Evolutionary conservation across 2,888 invertebrate genomes (phyloP), one percentile per base, ranked within the genome.

Genomic region (Ichneumon xanthorius): DNA sequence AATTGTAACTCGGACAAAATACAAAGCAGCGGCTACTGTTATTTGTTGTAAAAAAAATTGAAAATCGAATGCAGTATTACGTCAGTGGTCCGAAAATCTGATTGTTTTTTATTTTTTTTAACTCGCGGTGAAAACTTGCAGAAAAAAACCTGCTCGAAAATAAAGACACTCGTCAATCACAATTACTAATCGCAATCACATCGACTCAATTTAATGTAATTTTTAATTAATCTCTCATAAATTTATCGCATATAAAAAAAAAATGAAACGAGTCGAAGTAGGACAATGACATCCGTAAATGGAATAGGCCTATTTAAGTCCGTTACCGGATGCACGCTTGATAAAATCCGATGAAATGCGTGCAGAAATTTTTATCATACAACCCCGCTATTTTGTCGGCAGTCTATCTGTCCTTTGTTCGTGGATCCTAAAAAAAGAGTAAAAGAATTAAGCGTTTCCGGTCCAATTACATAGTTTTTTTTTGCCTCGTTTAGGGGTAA

Each of bases 401-500:
- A 45, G 7, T 40, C 40, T 73, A 26, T 61, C 73, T 30, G 55
- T 72, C 22, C 55, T 58, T 72, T 40, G 37, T 55, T 37, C 11
- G 50, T 16, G 19, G 22, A 4, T 4, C 2, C 22, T 48, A 61
- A 68, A 40, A 37, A 37, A 33, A 7, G 5, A 33, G 33, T 7
- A 48, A 53, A 67, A 63, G 53, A 53, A 70, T 58, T 45, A 45
- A 80, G 55, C 71, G 58, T 58, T 76, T 71, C 63, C 53, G 65
- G 71, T 55, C 30, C 77, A 84, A 77, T 84, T 80, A 77, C 63
- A 73, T 77, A 55, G 48, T 48, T 61, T 26, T 61, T 26, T 65
- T 40, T 11, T 50, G 45, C 19, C 40, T 40, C 40, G 40, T 40
- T 40, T 40, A 37, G 68, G n/a, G 58, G 30, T 40, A 14, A 19